These are phyloP conservation scores for Pleuronectes platessa DNA, from an alignment of 2,113 vertebrate species.

Conservation along the genomic window DNA sequence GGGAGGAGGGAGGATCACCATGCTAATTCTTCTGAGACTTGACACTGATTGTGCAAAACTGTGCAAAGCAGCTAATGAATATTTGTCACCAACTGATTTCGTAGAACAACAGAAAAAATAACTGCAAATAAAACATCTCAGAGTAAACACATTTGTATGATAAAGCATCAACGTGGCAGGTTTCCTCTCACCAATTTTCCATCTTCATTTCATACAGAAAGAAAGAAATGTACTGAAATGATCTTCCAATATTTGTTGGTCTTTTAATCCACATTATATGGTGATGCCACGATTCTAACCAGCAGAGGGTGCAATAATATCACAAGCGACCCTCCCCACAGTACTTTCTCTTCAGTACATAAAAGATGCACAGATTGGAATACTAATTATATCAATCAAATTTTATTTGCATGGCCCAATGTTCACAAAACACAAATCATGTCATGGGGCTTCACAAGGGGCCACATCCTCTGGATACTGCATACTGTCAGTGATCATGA, in stretches of 20 bases:
- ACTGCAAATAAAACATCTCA: neutral
- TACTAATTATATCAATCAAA: neutral
- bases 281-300: slow-evolving; percentile 33
- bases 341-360: neutral
- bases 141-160: neutral
- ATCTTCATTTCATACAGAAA: neutral
- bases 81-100: slow-evolving; percentile 6
- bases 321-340: slow-evolving; percentile 1
- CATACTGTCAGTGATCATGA: too few species aligned
- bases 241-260: neutral
- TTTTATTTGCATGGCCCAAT: neutral
- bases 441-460: too few species aligned
- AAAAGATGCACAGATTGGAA: neutral
- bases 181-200: neutral
- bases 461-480: too few species aligned
- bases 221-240: neutral
- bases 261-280: neutral
- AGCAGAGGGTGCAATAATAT: slow-evolving; percentile 62
- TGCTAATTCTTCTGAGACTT: slow-evolving; percentile 40
- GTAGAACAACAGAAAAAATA: neutral
- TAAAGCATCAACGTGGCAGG: neutral
- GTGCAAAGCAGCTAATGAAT: slow-evolving; percentile 41
- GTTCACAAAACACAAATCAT: too few species aligned
- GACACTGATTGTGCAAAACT: slow-evolving; percentile 34
- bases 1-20: slow-evolving; percentile 50